Conservation (phyloP, 2,888 invertebrate genomes). For the Tridacna crocea region DNA sequence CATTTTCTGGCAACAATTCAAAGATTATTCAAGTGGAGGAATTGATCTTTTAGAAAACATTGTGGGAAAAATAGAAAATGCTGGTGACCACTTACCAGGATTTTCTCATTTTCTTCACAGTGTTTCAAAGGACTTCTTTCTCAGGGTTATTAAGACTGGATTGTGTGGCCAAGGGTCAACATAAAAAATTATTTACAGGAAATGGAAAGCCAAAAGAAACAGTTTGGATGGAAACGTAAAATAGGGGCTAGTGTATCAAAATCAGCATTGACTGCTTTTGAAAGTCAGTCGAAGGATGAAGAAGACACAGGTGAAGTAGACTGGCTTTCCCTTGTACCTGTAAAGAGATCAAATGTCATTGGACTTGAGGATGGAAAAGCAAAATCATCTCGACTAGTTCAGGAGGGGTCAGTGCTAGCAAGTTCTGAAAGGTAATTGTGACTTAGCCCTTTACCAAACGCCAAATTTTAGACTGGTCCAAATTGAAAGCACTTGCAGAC, state of each 20-base stretch:
- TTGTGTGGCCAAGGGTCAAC: too few species aligned
- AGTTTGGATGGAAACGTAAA: conserved; percentile 83
- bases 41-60: too few species aligned
- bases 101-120: too few species aligned
- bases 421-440: conserved; percentile 79
- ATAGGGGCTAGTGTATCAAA: conserved; percentile 76
- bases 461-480: too few species aligned
- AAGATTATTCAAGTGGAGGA: too few species aligned
- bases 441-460: background rate
- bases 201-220: conserved; percentile 58
- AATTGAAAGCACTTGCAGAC: too few species aligned
- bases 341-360: conserved; percentile 66
- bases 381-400: conserved; percentile 78
- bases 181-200: background rate
- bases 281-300: conserved; percentile 73
- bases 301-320: conserved; percentile 74
- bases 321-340: conserved; percentile 74
- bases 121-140: too few species aligned
- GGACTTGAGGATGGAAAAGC: conserved; percentile 78
- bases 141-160: too few species aligned
- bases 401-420: conserved; percentile 81
- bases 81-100: too few species aligned
- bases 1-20: too few species aligned
- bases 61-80: too few species aligned
- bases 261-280: conserved; percentile 71